Conservation (phyloP, 2,113 vertebrate genomes). For the Microcebus griseorufus region DNA sequence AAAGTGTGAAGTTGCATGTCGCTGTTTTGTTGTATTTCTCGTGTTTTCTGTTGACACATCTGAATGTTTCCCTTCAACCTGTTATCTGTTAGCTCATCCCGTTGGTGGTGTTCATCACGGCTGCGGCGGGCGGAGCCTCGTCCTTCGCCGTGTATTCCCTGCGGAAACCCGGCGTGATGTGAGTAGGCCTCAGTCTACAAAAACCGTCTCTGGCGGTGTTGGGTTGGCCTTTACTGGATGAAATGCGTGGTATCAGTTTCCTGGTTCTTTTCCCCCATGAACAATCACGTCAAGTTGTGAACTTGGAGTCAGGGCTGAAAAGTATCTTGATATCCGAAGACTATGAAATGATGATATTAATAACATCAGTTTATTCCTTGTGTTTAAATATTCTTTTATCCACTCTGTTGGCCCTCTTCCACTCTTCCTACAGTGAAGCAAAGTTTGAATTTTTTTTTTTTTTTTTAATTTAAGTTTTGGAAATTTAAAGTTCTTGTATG, state of each 20-base stretch:
- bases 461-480: not conserved
- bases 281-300: not conserved
- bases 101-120: conserved; percentile 82
- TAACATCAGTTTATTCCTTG: not conserved
- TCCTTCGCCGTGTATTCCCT: conserved; percentile 86
- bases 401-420: too few relatives aligned
- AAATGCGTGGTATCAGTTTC: not conserved
- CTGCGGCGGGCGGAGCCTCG: conserved; percentile 82
- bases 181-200: conserved; percentile 75
- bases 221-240: not conserved
- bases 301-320: not conserved
- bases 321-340: not conserved
- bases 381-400: not conserved
- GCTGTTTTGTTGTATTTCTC: not conserved
- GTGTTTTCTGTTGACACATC: not conserved
- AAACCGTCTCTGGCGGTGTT: not conserved
- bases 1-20: not conserved
- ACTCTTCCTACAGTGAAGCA: not conserved
- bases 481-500: not conserved
- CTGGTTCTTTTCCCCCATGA: not conserved
- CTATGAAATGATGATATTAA: not conserved
- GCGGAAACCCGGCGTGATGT: conserved; percentile 91
- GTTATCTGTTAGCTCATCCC: conserved; percentile 90
- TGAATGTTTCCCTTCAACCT: not conserved
- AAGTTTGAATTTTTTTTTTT: not conserved